Conservation (phyloP, 2,797 vertebrate genomes). For the Enteromius afrohamiltoni region DNA sequence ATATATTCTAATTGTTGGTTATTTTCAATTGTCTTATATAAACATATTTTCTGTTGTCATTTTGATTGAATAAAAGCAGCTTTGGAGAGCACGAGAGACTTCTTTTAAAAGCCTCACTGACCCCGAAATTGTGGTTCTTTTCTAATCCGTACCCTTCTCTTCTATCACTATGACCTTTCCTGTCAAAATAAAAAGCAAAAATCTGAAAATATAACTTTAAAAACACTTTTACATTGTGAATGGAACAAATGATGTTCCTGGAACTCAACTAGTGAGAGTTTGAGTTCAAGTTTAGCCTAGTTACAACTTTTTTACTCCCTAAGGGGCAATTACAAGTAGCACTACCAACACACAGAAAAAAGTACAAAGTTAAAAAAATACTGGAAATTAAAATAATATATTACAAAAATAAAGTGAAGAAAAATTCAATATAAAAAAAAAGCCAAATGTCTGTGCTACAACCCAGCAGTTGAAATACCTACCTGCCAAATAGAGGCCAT, state of each 20-base stretch:
- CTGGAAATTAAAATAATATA: background rate
- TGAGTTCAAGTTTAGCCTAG: background rate
- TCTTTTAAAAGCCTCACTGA: background rate
- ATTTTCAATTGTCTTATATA: background rate
- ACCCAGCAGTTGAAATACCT: background rate
- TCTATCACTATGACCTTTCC: background rate
- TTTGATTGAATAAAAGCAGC: background rate
- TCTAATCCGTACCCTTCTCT: background rate
- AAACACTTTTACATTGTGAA: background rate
- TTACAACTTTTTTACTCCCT: background rate
- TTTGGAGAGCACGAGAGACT: background rate
- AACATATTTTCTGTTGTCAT: background rate
- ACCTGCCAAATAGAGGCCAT: slow-evolving; percentile 1
- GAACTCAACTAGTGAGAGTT: background rate
- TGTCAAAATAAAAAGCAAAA: slow-evolving; percentile 1
- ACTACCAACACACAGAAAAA: background rate
- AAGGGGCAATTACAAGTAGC: background rate
- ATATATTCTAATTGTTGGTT: background rate
- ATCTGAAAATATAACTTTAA: background rate
- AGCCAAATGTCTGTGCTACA: background rate
- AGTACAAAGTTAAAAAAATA: background rate
- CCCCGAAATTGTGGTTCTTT: background rate
- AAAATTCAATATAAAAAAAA: background rate
- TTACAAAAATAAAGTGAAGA: background rate
- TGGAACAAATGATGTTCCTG: background rate